Conservation (phyloP, 1,140 invertebrate genomes). For the Sesamia nonagrioides region DNA sequence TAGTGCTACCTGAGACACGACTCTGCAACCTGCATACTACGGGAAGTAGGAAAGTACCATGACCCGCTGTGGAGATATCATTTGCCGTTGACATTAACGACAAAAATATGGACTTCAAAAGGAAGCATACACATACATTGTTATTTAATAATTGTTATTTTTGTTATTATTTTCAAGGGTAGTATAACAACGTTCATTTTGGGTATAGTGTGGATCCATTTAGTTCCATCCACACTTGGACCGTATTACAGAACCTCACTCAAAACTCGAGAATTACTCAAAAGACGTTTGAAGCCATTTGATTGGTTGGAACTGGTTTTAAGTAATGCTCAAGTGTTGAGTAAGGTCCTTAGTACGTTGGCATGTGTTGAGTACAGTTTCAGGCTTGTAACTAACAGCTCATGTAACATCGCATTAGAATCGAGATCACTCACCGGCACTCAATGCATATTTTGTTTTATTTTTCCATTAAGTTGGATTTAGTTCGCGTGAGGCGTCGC, state of each 20-base stretch:
- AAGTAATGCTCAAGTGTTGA: no score
- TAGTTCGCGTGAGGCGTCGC: conserved; percentile 41
- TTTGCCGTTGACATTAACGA: no score
- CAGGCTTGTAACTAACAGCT: conserved; percentile 35
- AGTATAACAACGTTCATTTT: neutral
- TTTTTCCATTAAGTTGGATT: conserved; percentile 37
- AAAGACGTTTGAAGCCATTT: no score
- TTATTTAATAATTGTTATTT: no score
- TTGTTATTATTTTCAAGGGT: neutral
- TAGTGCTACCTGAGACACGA: no score
- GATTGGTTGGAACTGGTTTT: no score
- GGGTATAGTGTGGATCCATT: conserved; percentile 1
- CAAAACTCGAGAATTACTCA: no score
- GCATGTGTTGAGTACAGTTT: conserved; percentile 43
- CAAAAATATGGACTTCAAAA: no score
- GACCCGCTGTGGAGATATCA: neutral
- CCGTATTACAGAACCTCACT: no score
- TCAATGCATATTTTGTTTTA: conserved; percentile 38
- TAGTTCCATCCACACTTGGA: neutral
- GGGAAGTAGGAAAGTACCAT: neutral
- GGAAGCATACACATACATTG: no score
- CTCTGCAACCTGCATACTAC: neutral
- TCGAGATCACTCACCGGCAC: conserved; percentile 47
- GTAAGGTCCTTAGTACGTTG: conserved; percentile 6
- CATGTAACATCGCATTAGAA: conserved; percentile 46